Conservation (phyloP, 2,888 invertebrate species). For the Imbricaverruca yamaguchii region DNA sequence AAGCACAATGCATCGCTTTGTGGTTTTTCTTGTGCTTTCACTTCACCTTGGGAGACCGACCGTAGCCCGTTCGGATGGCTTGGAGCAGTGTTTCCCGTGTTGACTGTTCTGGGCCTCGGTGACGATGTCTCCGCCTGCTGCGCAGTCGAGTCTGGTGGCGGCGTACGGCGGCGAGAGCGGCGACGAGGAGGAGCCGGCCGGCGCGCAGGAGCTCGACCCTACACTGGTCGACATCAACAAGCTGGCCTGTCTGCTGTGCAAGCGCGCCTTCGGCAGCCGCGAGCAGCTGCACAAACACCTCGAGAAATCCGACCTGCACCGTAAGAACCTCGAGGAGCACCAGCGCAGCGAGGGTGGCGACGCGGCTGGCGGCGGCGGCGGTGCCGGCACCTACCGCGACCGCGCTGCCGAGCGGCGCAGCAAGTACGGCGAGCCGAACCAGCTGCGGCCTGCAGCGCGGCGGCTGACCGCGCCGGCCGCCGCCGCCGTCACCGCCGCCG, state of each 20-base stretch:
- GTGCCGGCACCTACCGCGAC: slow-evolving; percentile 63
- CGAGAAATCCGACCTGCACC: slow-evolving; percentile 88
- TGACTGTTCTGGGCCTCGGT: not conserved
- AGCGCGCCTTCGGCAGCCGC: slow-evolving; percentile 81
- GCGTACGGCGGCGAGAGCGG: slow-evolving; percentile 68
- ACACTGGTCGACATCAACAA: slow-evolving; percentile 47
- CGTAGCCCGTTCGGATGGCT: too few relatives aligned
- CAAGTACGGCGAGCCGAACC: slow-evolving; percentile 78
- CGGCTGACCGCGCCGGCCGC: slow-evolving; percentile 41
- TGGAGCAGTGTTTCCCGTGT: too few relatives aligned
- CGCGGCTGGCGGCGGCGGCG: slow-evolving; percentile 23
- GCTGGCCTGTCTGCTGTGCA: slow-evolving; percentile 87
- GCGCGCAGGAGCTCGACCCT: slow-evolving; percentile 61
- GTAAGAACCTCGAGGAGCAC: slow-evolving; percentile 65
- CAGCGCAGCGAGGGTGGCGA: slow-evolving; percentile 38
- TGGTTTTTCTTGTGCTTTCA: too few relatives aligned
- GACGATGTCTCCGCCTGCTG: slow-evolving; percentile 16
- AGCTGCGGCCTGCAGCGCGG: slow-evolving; percentile 53
- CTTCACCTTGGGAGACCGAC: too few relatives aligned
- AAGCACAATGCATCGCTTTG: too few relatives aligned
- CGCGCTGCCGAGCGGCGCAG: slow-evolving; percentile 90
- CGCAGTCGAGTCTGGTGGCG: slow-evolving; percentile 54
- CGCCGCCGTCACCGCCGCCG: slow-evolving; percentile 48
- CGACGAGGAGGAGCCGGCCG: slow-evolving; percentile 52
- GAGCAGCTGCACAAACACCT: slow-evolving; percentile 86